phyloP scores from a whole-genome alignment of 2,113 vertebrate species.

The Saguinus imperator region DNA sequence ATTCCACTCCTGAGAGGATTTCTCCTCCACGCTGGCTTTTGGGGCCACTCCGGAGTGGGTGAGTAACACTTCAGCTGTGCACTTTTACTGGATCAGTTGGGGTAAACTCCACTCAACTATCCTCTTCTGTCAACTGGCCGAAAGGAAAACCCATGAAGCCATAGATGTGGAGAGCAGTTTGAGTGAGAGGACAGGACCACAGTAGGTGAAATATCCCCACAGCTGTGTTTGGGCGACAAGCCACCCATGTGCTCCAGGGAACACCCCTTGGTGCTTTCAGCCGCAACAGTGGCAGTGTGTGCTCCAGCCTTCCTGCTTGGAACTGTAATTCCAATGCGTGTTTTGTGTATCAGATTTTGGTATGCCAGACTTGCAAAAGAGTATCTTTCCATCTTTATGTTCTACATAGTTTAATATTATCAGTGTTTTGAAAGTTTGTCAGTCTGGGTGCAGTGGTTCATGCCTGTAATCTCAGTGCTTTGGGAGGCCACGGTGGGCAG shows the following conservation, averaged over 20 bases:
- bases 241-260: not conserved
- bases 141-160: not conserved
- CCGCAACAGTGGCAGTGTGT: not conserved
- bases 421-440: not conserved
- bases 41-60: not conserved
- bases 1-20: not conserved
- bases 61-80: too few species aligned
- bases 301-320: not conserved
- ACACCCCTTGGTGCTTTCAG: not conserved
- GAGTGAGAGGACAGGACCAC: not conserved
- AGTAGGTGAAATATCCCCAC: not conserved
- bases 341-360: not conserved
- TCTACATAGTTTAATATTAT: not conserved
- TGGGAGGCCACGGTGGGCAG: too few species aligned
- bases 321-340: not conserved
- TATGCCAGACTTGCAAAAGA: not conserved
- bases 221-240: not conserved
- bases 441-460: not conserved
- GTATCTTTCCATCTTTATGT: not conserved
- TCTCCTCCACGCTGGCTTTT: not conserved
- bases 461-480: too few species aligned
- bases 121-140: not conserved
- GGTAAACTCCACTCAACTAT: not conserved
- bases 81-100: not conserved
- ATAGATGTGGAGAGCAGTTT: not conserved